These are phyloP conservation scores for Campaea margaritaria DNA, from an alignment of 2,888 invertebrate genomes.

Conservation along the genomic window DNA sequence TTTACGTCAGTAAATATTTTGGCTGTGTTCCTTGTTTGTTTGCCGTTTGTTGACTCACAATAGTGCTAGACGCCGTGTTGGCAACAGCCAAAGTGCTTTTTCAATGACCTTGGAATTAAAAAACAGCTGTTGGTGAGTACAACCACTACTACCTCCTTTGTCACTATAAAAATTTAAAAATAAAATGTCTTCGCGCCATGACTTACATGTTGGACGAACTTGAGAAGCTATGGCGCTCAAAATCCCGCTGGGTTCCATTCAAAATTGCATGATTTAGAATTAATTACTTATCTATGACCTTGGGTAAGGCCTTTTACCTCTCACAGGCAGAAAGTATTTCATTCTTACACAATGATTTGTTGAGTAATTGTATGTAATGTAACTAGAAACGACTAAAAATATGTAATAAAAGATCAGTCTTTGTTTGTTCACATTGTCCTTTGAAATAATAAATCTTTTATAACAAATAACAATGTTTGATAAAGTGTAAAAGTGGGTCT, in stretches of 20 bases:
- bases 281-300: slow-evolving; percentile 14
- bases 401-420: neutral
- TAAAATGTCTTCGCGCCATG: neutral
- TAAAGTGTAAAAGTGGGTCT: no score
- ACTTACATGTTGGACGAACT: no score
- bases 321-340: neutral
- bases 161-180: slow-evolving; percentile 11
- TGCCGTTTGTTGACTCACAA: slow-evolving; percentile 70
- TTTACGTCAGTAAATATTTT: slow-evolving; percentile 79
- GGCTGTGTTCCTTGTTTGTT: slow-evolving; percentile 71
- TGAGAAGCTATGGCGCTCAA: neutral
- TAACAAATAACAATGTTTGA: no score
- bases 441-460: neutral
- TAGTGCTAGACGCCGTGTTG: slow-evolving; percentile 57
- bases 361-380: slow-evolving; percentile 13
- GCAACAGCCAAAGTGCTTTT: slow-evolving; percentile 57
- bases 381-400: neutral
- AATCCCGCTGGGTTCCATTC: neutral
- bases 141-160: slow-evolving; percentile 30
- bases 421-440: neutral
- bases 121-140: slow-evolving; percentile 76
- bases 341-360: slow-evolving; percentile 10
- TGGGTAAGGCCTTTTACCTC: slow-evolving; percentile 18
- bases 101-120: slow-evolving; percentile 67
- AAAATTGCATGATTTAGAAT: neutral